Evolutionary conservation across 2,113 vertebrate species (phyloP).

Genomic region (Oncorhynchus clarkii): DNA sequence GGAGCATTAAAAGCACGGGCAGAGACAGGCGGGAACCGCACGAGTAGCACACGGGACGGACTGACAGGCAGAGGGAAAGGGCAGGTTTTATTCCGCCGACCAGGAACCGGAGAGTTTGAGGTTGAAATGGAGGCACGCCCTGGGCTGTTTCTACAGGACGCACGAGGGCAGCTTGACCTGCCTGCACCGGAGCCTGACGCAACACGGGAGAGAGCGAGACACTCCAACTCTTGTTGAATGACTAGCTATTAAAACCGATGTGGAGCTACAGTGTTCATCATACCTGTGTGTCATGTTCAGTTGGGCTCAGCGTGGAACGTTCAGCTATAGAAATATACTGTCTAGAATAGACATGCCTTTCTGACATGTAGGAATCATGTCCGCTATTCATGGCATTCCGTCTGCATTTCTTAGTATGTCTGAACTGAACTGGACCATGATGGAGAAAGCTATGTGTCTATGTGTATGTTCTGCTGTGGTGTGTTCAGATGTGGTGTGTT

Average conservation of each 20-base stretch:
- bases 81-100: slow-evolving; percentile 61
- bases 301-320: too few relatives aligned
- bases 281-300: too few relatives aligned
- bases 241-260: background rate
- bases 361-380: too few relatives aligned
- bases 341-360: too few relatives aligned
- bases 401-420: background rate
- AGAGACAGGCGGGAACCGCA: slow-evolving; percentile 72
- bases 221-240: slow-evolving; percentile 5
- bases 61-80: slow-evolving; percentile 29
- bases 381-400: background rate
- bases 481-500: too few relatives aligned
- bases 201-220: background rate
- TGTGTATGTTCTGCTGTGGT: too few relatives aligned
- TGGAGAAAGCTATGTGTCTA: too few relatives aligned
- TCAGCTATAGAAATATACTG: slow-evolving; percentile 5
- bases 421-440: too few relatives aligned
- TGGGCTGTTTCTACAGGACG: slow-evolving; percentile 6
- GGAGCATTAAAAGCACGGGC: slow-evolving; percentile 81
- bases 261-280: background rate
- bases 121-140: slow-evolving; percentile 65
- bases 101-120: slow-evolving; percentile 60
- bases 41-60: slow-evolving; percentile 58
- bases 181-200: slow-evolving; percentile 4
- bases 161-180: slow-evolving; percentile 58